Evolutionary conservation across 2,797 vertebrate genomes (phyloP).

Genomic region (Arnoldichthys spilopterus): DNA sequence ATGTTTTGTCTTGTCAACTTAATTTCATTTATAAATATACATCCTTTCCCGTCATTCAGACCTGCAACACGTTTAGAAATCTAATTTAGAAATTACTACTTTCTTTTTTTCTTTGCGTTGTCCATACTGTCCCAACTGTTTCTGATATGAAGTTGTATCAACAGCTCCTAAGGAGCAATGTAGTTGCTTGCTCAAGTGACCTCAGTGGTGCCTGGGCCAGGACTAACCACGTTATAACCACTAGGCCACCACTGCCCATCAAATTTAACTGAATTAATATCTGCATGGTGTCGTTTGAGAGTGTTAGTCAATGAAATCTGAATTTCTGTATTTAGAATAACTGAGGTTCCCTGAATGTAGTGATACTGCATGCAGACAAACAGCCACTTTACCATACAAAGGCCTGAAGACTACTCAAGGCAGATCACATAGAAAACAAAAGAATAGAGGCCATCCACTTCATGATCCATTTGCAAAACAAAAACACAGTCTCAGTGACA

Average conservation of each 20-base stretch:
- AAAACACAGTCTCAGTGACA: background rate
- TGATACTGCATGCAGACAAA: background rate
- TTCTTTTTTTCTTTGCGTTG: no score
- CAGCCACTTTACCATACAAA: constrained; percentile 1
- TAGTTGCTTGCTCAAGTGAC: no score
- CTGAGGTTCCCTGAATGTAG: background rate
- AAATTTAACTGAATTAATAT: background rate
- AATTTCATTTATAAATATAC: no score
- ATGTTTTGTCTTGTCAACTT: no score
- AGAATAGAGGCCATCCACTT: background rate
- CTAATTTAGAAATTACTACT: no score
- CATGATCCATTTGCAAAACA: background rate
- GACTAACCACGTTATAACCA: no score
- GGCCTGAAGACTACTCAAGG: constrained; percentile 15
- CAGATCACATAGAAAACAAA: background rate
- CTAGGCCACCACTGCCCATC: constrained; percentile 7
- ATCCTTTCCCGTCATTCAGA: no score
- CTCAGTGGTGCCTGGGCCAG: no score
- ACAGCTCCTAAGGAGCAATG: no score
- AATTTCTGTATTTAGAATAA: background rate
- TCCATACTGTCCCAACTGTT: no score
- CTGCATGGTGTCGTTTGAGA: constrained; percentile 4
- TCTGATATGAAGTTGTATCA: no score
- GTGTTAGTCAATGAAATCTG: constrained; percentile 18
- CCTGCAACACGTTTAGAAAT: no score